Evolutionary conservation across 1,140 invertebrate species (phyloP).

Genomic region (Bombus soroeensis): DNA sequence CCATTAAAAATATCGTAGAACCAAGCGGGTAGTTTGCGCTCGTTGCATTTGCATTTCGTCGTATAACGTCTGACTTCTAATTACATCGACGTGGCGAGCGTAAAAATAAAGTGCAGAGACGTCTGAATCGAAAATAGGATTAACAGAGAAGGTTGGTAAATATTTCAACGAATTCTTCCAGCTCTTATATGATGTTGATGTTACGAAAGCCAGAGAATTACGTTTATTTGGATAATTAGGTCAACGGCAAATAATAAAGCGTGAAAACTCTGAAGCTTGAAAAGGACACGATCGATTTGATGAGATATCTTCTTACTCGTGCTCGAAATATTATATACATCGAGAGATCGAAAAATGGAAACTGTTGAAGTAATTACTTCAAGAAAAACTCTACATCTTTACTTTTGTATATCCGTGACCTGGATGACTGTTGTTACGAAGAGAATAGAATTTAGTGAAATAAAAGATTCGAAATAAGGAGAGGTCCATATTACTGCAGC

Average conservation of each 20-base stretch:
- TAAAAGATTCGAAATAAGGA: too few species aligned
- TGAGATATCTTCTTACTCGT: background rate
- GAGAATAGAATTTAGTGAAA: too few species aligned
- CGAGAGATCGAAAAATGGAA: too few species aligned
- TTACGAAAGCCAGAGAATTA: background rate
- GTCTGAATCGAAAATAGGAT: background rate
- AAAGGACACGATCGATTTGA: background rate
- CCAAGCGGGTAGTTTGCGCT: background rate
- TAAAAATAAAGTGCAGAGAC: background rate
- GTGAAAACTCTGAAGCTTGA: background rate
- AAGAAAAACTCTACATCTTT: too few species aligned
- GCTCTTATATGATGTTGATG: background rate
- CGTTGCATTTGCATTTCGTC: conserved; percentile 22
- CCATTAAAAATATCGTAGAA: conserved; percentile 14
- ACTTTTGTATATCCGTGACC: too few species aligned
- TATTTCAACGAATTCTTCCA: background rate
- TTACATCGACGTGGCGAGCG: background rate
- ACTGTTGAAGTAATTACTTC: too few species aligned
- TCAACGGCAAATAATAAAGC: background rate
- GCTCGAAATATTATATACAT: background rate
- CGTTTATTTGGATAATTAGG: too few species aligned
- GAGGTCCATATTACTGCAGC: too few species aligned
- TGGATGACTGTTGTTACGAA: too few species aligned
- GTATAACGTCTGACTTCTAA: conserved; percentile 6
- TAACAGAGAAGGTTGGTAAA: background rate